phyloP scores from a whole-genome alignment of 2,113 vertebrate genomes.

The Anhinga rufa region DNA sequence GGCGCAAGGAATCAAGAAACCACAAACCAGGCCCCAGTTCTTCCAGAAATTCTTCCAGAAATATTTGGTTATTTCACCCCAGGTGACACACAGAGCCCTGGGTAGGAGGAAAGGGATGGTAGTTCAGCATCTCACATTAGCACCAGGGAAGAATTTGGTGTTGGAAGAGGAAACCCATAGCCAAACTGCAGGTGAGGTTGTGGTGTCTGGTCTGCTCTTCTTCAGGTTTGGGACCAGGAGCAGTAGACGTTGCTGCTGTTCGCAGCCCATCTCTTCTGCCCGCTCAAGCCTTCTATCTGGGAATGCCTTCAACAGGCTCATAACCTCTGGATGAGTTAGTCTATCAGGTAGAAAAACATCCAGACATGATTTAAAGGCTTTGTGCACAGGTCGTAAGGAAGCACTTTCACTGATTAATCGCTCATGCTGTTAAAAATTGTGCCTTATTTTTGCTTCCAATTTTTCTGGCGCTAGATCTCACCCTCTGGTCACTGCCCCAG shows the following conservation, averaged over 20 bases:
- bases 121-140: neutral
- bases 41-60: neutral
- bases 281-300: neutral
- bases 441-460: neutral
- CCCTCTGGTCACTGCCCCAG: neutral
- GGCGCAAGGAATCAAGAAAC: neutral
- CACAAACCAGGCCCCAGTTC: fast-evolving
- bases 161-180: neutral
- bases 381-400: fast-evolving
- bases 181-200: neutral
- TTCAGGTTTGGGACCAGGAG: neutral
- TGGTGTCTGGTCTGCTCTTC: neutral
- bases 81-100: neutral
- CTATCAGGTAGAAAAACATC: neutral
- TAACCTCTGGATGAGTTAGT: neutral
- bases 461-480: neutral
- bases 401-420: neutral
- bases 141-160: neutral
- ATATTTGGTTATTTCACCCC: neutral
- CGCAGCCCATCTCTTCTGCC: neutral
- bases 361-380: neutral
- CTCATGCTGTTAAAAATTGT: neutral
- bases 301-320: neutral
- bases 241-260: neutral
- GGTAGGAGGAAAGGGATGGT: neutral